Conservation (phyloP, 2,888 invertebrate species). For the Adela reaumurella region DNA sequence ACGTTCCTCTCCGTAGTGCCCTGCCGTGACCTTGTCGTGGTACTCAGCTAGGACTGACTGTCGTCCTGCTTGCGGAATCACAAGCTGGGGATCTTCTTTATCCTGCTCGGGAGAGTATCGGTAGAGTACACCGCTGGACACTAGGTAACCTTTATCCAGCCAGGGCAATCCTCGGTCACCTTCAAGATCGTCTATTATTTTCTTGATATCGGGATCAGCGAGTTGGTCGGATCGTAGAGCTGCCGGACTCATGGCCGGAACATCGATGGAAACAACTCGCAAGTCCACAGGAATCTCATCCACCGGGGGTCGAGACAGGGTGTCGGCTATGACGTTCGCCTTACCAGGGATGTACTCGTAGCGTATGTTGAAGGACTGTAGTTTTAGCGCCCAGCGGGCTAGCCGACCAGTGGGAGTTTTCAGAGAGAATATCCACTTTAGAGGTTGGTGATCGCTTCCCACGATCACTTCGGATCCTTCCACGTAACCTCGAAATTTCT, state of each 20-base stretch:
- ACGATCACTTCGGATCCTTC: slow-evolving; percentile 23
- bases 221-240: slow-evolving; percentile 5
- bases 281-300: no score
- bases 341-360: slow-evolving; percentile 22
- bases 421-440: slow-evolving; percentile 25
- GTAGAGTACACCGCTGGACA: slow-evolving; percentile 9
- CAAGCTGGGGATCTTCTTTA: slow-evolving; percentile 9
- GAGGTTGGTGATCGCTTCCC: slow-evolving; percentile 31
- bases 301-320: slow-evolving; percentile 16
- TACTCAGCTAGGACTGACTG: slow-evolving; percentile 3
- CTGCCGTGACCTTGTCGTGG: slow-evolving; percentile 8
- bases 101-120: slow-evolving; percentile 7
- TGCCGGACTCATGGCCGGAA: background rate
- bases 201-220: slow-evolving; percentile 7
- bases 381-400: slow-evolving; percentile 26
- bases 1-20: slow-evolving; percentile 8
- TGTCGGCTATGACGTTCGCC: slow-evolving; percentile 22
- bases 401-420: slow-evolving; percentile 25
- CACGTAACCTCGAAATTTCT: slow-evolving; percentile 29
- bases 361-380: slow-evolving; percentile 22
- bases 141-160: slow-evolving; percentile 5
- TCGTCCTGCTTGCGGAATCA: slow-evolving; percentile 5
- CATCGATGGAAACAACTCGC: no score
- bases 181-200: slow-evolving; percentile 7
- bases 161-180: slow-evolving; percentile 2